phyloP scores from a whole-genome alignment of 2,797 vertebrate species.

The Phataginus tricuspis region DNA sequence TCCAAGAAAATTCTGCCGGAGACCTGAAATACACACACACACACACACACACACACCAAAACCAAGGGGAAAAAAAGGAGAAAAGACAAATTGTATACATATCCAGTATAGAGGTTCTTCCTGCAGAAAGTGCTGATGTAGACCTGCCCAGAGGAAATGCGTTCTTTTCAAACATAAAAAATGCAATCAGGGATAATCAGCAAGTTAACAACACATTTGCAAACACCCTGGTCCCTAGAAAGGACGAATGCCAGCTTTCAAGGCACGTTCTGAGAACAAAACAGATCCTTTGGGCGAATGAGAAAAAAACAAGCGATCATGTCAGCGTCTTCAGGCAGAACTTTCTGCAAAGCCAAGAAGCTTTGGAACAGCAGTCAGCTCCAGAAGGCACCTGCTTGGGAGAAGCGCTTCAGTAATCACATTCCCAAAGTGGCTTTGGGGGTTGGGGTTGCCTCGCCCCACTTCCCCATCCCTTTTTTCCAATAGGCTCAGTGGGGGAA shows the following conservation, averaged over 20 bases:
- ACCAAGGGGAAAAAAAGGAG: constrained; percentile 7
- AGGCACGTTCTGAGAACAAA: constrained; percentile 62
- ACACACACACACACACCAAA: background rate
- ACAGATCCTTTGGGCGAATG: constrained; percentile 57
- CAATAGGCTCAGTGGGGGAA: background rate
- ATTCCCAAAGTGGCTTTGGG: background rate
- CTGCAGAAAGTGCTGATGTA: constrained; percentile 70
- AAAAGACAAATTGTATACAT: constrained; percentile 69
- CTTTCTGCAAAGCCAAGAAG: constrained; percentile 53
- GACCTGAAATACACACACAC: constrained; percentile 57
- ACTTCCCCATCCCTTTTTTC: background rate
- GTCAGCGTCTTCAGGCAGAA: constrained; percentile 75
- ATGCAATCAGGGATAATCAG: constrained; percentile 78
- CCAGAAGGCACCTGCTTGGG: constrained; percentile 55
- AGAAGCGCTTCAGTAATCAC: constrained; percentile 31
- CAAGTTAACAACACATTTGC: constrained; percentile 76
- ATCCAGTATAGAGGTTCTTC: constrained; percentile 64
- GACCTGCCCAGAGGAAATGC: constrained; percentile 77
- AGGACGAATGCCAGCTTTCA: constrained; percentile 74
- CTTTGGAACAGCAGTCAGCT: constrained; percentile 47
- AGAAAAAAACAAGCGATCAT: constrained; percentile 69
- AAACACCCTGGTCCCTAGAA: constrained; percentile 73
- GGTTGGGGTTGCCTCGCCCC: background rate
- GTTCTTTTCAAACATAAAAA: constrained; percentile 76
- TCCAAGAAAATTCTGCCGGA: constrained; percentile 71